Base-by-base conservation (phyloP, 2,797 vertebrate species). In the Eidolon dupreanum region DNA sequence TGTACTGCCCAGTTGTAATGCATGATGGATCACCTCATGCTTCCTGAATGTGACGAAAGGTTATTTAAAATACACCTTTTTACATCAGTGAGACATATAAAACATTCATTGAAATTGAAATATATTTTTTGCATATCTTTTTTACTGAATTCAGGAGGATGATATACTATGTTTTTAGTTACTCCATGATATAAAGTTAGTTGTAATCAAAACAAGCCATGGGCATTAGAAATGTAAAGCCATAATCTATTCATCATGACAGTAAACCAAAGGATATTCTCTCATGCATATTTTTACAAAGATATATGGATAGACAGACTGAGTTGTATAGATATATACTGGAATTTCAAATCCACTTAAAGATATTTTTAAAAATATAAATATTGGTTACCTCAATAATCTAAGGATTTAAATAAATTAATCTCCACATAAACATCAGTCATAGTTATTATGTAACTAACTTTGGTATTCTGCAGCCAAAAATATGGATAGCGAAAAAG, bases 51-150 rank as follows among this genome's bases (percentile, higher is more conserved):
- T 75, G 17, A 71, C 31, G 7, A 94, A 92, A 26, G n/a, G 73
- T 70, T 91, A 92, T 73, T 96, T 87, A 89, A 87, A 91, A 70
- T 91, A 83, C 4, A 79, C n/a, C 46, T 41, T 92, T 92, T 87
- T 19, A 84, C 57, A 89, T 73, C 36, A 86, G 22, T 79, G 73
- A 75, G 55, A 75, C 43, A 57, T 66, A 55, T 33, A 89, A 86
- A 75, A 70, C 17, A 88, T n/a, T 91, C 36, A 75, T 43, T 78
- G 57, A 84, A 88, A 81, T 31, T 77, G 8, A 89, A 91, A 81
- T 83, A 53, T 38, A 15, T 75, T 84, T 61, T 84, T 68, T 73
- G 55, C 6, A 41, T 81, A 61, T 73, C 31, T 6, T 88, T 82
- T 81, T 92, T 92, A 59, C 46, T 61, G 46, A 70, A 65, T 94